Evolutionary conservation across 2,797 vertebrate genomes (phyloP), one percentile per base, ranked within the genome.

Genomic region (Crenuchus spilurus): DNA sequence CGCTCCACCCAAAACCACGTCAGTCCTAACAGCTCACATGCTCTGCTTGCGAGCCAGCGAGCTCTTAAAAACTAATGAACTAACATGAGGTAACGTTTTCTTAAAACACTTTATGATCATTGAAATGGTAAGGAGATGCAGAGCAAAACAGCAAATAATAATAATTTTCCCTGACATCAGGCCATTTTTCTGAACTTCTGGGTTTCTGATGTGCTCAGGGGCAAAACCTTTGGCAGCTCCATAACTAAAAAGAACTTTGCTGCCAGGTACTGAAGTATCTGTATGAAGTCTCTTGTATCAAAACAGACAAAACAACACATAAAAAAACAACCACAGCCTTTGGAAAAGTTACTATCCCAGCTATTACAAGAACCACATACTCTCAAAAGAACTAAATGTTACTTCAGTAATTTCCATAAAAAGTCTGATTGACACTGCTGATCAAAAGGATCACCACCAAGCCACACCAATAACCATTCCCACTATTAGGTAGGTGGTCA

Each of bases 31-130:
- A n/a, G n/a, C n/a, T n/a, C n/a, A n/a, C n/a, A n/a, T n/a, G 18
- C 10, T 51, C 22, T 8, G 4, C 16, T 60, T 57, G 51, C 42
- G 37, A 69, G 65, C 48, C 48, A 52, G 51, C 24, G 35, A 66
- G 44, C 6, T 2, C 24, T 61, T 76, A 71, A 65, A 68, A 62
- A 62, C 14, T 51, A 51, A 64, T 65, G 51, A 76, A 57, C 6
- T 51, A 76, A 71, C 41, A 71, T n/a, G 20, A 71, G 6, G 11
- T 28, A 60, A 24, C 2, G 10, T 42, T 63, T 63, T 70, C 49
- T 37, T 35, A 41, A 71, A 66, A 49, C 51, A 58, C 63, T 31
- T 33, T 31, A 24, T 41, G 51, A 55, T 70, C 68, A 64, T 39
- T 37, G 42, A 66, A 65, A 58, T 26, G 14, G 44, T 61, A 72